Percentiles rank a stretch among this genome's conserved stretches.
These are phyloP conservation scores for Microtus richardsoni DNA, from an alignment of 2,113 vertebrate genomes.

Conservation along the genomic window DNA sequence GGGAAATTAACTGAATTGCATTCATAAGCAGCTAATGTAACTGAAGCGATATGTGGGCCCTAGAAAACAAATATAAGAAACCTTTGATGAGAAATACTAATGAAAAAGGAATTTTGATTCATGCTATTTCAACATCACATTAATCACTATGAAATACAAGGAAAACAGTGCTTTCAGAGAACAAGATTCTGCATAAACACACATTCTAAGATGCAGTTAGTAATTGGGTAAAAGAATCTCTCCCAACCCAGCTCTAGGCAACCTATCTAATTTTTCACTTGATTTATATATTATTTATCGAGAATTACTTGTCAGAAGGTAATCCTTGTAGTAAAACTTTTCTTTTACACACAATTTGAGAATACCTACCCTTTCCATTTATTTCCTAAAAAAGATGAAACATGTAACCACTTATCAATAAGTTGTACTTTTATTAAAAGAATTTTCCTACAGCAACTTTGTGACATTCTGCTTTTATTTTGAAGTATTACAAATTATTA, in stretches of 20 bases:
- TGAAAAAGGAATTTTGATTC: slow-evolving; percentile 23
- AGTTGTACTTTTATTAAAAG: slow-evolving; percentile 30
- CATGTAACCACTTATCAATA: background rate
- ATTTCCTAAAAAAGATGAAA: slow-evolving; percentile 32
- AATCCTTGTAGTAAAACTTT: slow-evolving; percentile 17
- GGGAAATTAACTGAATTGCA: slow-evolving; percentile 98
- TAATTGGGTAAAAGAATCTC: slow-evolving; percentile 33
- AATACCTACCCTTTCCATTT: background rate
- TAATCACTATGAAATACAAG: slow-evolving; percentile 3
- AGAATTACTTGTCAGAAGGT: slow-evolving; percentile 1
- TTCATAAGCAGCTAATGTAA: slow-evolving; percentile 98
- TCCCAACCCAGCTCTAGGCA: background rate
- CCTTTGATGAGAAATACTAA: slow-evolving; percentile 28
- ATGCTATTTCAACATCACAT: background rate
- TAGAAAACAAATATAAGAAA: slow-evolving; percentile 80
- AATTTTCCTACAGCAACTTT: background rate
- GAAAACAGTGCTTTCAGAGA: slow-evolving; percentile 41
- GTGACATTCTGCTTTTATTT: slow-evolving; percentile 13
- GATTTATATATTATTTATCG: slow-evolving; percentile 37
- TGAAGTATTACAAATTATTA: slow-evolving; percentile 43
- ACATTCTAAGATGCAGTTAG: slow-evolving; percentile 38
- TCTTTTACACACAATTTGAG: slow-evolving; percentile 10
- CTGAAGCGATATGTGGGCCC: slow-evolving; percentile 99
- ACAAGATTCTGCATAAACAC: slow-evolving; percentile 21
- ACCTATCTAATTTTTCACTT: background rate